Percentiles rank a stretch among this genome's conserved stretches.
These are phyloP conservation scores for Trogon melanurus DNA, from an alignment of 2,113 vertebrate genomes.

Conservation along the genomic window DNA sequence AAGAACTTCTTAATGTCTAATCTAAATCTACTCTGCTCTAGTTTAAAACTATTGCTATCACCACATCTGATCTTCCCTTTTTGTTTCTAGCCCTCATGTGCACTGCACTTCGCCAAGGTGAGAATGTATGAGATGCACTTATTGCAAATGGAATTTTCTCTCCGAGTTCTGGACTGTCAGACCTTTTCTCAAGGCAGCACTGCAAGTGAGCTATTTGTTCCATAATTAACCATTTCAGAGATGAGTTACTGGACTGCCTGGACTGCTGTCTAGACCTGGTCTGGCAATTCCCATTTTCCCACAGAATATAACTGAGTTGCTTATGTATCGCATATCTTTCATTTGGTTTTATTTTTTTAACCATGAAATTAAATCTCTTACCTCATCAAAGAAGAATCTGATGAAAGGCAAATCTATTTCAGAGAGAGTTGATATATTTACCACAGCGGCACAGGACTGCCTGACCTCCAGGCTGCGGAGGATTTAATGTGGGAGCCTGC, in stretches of 20 bases:
- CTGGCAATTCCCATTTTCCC: slow-evolving; percentile 26
- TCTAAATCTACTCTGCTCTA: no score
- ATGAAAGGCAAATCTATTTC: slow-evolving; percentile 29
- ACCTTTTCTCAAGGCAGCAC: neutral
- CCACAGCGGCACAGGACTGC: neutral
- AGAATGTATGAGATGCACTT: neutral
- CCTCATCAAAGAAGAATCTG: slow-evolving; percentile 38
- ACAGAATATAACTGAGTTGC: neutral
- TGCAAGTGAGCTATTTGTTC: neutral
- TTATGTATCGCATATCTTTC: neutral
- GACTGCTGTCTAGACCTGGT: neutral
- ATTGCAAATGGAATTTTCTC: neutral
- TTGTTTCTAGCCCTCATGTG: neutral
- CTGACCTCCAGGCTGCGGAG: neutral
- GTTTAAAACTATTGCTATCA: no score
- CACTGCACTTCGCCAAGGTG: neutral
- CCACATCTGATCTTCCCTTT: neutral
- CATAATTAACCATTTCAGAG: slow-evolving; percentile 37
- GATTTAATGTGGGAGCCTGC: neutral
- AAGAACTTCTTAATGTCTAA: no score
- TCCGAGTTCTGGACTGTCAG: neutral
- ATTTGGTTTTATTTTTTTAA: neutral
- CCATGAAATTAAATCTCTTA: slow-evolving; percentile 19
- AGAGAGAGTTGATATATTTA: neutral
- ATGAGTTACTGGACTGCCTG: neutral